Evolutionary conservation across 92 coral and sea anemone species (phyloP), one percentile per base, ranked within the genome.

Genomic region (Paramuricea clavata): DNA sequence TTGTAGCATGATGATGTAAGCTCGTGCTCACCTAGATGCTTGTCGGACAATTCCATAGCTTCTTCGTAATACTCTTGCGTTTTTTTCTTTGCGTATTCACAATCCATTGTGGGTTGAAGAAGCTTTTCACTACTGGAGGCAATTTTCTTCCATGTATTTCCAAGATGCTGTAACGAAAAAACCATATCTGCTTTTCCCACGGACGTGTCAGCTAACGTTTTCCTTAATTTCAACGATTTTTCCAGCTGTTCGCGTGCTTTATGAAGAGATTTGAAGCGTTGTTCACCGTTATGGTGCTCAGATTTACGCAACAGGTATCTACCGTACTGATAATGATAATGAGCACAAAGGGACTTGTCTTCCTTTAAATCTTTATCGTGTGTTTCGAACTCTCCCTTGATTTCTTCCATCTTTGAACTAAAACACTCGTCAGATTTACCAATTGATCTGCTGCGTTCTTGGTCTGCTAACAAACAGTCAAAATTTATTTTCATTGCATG

Each of bases 391-490:
- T 49, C 31, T 31, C 43, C 16, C 62, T 19, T 25, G 25, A 49
- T 54, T 23, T 12, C 49, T 26, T 43, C 35, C 81, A 49, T 74
- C 22, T 31, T 16, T 16, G 26, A 13, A 7, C n/a, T 2, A 23
- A 23, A 41, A 44, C n/a, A 22, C 31, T 74, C 36, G 12, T 41
- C 50, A 30, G 61, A 44, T 26, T 25, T 74, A 28, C 81, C 31
- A 21, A 23, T 26, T 0, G 39, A 1, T 23, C 4, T 44, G 49
- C 41, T 28, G 30, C 60, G 35, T 49, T 41, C 50, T 54, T 19
- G 27, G 21, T 43, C 62, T 49, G 81, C 81, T 6, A 43, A 27
- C 17, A 74, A 54, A 43, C 81, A 74, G n/a, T 74, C 33, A 74
- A 33, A 22, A 31, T 74, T 74, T 25, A 74, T 25, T 21, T 21